Percentiles rank a stretch among this genome's conserved stretches.
These are phyloP conservation scores for Nephrotoma appendiculata DNA, from an alignment of 2,888 invertebrate species.

Conservation along the genomic window DNA sequence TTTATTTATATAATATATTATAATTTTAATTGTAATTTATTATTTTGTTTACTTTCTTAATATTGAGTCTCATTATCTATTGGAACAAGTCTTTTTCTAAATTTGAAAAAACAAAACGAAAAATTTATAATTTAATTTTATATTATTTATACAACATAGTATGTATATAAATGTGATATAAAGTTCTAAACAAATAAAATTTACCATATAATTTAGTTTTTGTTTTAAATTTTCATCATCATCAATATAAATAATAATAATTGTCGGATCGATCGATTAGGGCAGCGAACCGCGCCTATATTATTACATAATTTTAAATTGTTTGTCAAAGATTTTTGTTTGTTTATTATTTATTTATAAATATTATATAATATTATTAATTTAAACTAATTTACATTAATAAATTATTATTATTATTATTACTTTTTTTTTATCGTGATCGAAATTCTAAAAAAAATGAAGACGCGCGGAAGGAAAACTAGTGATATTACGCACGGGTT, in stretches of 20 bases:
- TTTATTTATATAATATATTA: neutral
- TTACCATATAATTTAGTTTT: neutral
- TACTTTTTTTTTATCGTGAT: neutral
- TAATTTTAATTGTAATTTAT: neutral
- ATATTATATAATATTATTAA: neutral
- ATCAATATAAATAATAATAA: neutral
- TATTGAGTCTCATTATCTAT: neutral
- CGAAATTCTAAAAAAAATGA: neutral
- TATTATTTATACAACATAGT: neutral
- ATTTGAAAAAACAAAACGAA: neutral
- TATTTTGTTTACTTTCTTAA: neutral
- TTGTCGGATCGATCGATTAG: neutral
- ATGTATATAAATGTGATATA: neutral
- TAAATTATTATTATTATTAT: neutral
- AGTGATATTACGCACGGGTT: neutral
- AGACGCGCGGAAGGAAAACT: neutral
- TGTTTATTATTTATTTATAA: neutral
- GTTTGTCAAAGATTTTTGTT: neutral
- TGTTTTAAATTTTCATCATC: neutral
- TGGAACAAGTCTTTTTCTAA: neutral
- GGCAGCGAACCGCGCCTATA: neutral
- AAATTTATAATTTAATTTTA: neutral
- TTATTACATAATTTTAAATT: neutral
- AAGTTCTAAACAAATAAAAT: neutral
- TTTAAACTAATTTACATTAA: neutral